These are phyloP conservation scores for Chymomyza procnemis DNA, from an alignment of 2,888 invertebrate species.

Conservation along the genomic window DNA sequence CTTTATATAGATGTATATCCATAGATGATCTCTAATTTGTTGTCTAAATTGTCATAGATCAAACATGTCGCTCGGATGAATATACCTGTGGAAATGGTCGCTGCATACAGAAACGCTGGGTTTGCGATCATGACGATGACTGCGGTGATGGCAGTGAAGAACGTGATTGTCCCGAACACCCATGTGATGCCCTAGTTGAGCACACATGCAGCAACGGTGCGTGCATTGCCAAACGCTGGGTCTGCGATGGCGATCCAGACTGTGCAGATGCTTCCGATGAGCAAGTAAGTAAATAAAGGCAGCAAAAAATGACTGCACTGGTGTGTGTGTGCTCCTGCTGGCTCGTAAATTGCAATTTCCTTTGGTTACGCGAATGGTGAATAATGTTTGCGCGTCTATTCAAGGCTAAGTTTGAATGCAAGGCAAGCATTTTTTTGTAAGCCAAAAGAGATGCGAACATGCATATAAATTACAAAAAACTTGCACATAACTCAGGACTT, in stretches of 20 bases:
- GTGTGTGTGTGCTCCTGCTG: background rate
- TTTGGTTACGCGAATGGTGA: background rate
- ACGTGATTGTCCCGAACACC: constrained; percentile 85
- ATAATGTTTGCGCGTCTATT: constrained; percentile 4
- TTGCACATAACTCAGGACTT: constrained; percentile 67
- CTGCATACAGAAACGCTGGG: constrained; percentile 92
- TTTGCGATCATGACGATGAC: constrained; percentile 92
- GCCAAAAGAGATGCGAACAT: constrained; percentile 12
- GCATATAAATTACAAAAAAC: constrained; percentile 69
- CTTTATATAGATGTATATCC: no score
- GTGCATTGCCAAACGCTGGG: constrained; percentile 91
- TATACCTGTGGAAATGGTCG: constrained; percentile 95
- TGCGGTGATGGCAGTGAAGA: constrained; percentile 93
- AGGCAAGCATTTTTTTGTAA: background rate
- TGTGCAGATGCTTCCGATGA: constrained; percentile 93
- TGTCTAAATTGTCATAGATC: constrained; percentile 81
- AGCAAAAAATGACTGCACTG: constrained; percentile 63
- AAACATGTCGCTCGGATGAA: constrained; percentile 95
- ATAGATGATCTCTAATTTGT: background rate
- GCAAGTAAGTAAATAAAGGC: constrained; percentile 80
- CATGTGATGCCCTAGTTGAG: constrained; percentile 86
- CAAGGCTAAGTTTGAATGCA: constrained; percentile 3
- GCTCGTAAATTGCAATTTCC: constrained; percentile 38
- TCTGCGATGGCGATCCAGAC: constrained; percentile 93
- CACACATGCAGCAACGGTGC: constrained; percentile 88